These are phyloP conservation scores for Acrocyrtus sp. DNA, from an alignment of 2,888 invertebrate genomes.

Conservation along the genomic window DNA sequence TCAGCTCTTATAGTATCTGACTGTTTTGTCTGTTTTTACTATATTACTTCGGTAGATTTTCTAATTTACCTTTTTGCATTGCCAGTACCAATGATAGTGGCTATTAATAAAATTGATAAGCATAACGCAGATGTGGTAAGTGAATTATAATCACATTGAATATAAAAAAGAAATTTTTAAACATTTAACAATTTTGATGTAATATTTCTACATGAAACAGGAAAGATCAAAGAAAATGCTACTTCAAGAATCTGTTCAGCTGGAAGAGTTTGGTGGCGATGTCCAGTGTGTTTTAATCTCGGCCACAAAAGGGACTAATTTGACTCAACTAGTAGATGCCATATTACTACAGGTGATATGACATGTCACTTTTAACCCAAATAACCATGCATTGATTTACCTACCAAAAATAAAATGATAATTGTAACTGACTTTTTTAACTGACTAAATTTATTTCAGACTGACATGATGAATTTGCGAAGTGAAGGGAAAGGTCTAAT, in stretches of 20 bases:
- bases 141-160: neutral
- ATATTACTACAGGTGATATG: constrained; percentile 71
- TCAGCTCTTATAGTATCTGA: neutral
- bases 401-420: too few species aligned
- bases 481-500: constrained; percentile 85
- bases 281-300: constrained; percentile 91
- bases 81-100: constrained; percentile 93
- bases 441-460: constrained; percentile 70
- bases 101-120: constrained; percentile 98
- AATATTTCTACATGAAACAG: constrained; percentile 68
- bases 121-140: constrained; percentile 88
- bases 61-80: constrained; percentile 62
- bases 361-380: too few species aligned
- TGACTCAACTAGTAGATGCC: constrained; percentile 83
- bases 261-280: constrained; percentile 92
- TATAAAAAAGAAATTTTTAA: neutral
- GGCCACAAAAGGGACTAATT: constrained; percentile 83
- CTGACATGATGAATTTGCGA: constrained; percentile 87
- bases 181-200: constrained; percentile 1
- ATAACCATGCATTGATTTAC: neutral
- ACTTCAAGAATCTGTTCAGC: constrained; percentile 79
- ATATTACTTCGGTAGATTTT: neutral
- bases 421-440: too few species aligned
- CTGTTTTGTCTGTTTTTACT: constrained; percentile 1
- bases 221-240: constrained; percentile 80